These are phyloP conservation scores for Heterochromis multidens DNA, from an alignment of 2,113 vertebrate genomes.

Conservation along the genomic window DNA sequence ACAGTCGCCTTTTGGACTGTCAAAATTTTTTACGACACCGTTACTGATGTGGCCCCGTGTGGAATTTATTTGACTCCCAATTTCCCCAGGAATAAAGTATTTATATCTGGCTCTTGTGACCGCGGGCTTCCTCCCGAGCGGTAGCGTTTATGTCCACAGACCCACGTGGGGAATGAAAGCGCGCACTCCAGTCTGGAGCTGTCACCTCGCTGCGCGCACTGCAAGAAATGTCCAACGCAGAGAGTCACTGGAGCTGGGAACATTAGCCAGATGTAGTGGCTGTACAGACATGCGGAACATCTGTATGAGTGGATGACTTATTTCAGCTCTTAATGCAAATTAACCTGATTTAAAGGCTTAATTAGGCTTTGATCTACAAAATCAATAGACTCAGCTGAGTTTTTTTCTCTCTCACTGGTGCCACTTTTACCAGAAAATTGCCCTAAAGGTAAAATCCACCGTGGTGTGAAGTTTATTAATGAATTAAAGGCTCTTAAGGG, in stretches of 20 bases:
- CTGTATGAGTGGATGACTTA: not conserved
- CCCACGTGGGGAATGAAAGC: slow-evolving; percentile 63
- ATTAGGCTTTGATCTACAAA: not conserved
- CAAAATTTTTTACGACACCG: slow-evolving; percentile 62
- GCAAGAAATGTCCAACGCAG: not conserved
- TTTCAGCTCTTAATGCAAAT: not conserved
- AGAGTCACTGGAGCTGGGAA: not conserved
- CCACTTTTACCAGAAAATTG: not conserved
- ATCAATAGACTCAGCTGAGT: not conserved
- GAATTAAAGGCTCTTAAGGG: not conserved
- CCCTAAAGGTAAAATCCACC: not conserved
- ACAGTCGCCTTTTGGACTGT: slow-evolving; percentile 67
- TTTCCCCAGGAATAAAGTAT: slow-evolving; percentile 71
- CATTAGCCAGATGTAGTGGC: not conserved
- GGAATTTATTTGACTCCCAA: slow-evolving; percentile 77
- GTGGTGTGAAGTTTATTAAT: not conserved
- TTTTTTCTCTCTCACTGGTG: not conserved
- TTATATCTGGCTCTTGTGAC: slow-evolving; percentile 67
- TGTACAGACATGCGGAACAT: not conserved
- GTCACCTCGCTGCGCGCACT: slow-evolving; percentile 59
- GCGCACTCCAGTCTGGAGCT: slow-evolving; percentile 56
- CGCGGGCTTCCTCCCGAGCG: slow-evolving; percentile 64
- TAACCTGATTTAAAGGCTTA: not conserved
- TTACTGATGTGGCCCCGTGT: slow-evolving; percentile 67
- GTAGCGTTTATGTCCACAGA: slow-evolving; percentile 63